Evolutionary conservation across 2,888 invertebrate species (phyloP).

Genomic region (Eupsilia transversa): DNA sequence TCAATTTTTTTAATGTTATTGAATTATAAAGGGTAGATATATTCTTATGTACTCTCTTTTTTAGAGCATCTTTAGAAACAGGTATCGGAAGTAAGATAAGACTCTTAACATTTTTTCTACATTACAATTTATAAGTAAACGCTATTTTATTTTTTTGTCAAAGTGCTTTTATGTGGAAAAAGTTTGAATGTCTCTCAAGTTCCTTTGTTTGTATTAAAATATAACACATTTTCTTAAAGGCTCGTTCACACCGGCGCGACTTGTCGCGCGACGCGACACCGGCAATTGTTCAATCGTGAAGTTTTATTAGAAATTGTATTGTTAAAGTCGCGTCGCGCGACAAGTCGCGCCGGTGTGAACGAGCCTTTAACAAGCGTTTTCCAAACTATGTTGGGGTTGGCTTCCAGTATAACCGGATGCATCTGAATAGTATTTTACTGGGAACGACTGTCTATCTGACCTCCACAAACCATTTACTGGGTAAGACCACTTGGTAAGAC

Average conservation of each 20-base stretch:
- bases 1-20: conserved; percentile 38
- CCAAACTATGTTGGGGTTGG: neutral
- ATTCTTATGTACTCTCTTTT: conserved; percentile 9
- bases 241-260: too few species aligned
- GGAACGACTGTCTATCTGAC: neutral
- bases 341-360: too few species aligned
- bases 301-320: too few species aligned
- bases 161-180: neutral
- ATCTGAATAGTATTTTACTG: neutral
- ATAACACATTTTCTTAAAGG: neutral
- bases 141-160: neutral
- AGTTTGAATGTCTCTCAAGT: neutral
- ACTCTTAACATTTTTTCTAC: neutral
- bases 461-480: neutral
- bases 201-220: neutral
- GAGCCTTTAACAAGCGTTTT: too few species aligned
- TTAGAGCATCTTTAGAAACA: conserved; percentile 25
- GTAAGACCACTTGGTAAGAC: neutral
- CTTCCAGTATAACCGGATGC: neutral
- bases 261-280: too few species aligned
- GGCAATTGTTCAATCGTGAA: too few species aligned
- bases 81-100: conserved; percentile 23
- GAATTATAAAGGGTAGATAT: conserved; percentile 43
- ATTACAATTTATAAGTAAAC: neutral
- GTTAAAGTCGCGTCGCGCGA: too few species aligned